Evolutionary conservation across 2,113 vertebrate species (phyloP), one percentile per base, ranked within the genome.

Genomic region (Salvelinus namaycush): DNA sequence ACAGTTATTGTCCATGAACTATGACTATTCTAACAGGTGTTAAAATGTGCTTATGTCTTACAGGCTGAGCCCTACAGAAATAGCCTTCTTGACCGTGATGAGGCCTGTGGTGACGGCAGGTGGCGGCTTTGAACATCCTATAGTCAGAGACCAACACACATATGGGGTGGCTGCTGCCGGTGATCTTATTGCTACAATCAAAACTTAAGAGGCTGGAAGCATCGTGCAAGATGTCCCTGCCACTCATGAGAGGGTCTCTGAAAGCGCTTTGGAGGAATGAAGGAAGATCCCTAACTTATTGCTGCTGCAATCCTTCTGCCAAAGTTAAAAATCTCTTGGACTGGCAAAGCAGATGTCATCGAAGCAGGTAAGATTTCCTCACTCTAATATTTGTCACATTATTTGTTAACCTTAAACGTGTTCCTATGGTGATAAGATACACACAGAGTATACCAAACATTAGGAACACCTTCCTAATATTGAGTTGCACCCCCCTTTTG

Each of bases 21-120:
- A 22, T 12, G n/a, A 26, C 22, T 65, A 24, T 11, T 22, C 11
- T 65, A 24, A 26, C 62, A 24, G 24, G 24, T 65, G 9, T 51
- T 72, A 4, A 18, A 71, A 14, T 66, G 39, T 57, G 1, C 44
- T 20, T 70, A 31, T 79, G 76, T 49, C 26, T 16, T 76, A 76
- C 72, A 78, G 80, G 68, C 39, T 75, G 80, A 82, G 68, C 26
- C 73, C 68, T 48, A 73, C 73, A 72, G 76, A 76, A 76, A 75
- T 82, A 1, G 69, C 70, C 31, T 82, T 79, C 51, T 68, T 82
- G 67, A n/a, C 16, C 22, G 62, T 68, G 8, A 82, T 79, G 73
- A 79, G 59, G n/a, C 69, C 73, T 72, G 13, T 82, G 69, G 76
- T 68, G 26, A 74, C 39, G 39, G 39, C 39, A 3, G 9, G 39